These are phyloP conservation scores for Centroberyx gerrardi DNA, from an alignment of 2,797 vertebrate species.

Conservation along the genomic window DNA sequence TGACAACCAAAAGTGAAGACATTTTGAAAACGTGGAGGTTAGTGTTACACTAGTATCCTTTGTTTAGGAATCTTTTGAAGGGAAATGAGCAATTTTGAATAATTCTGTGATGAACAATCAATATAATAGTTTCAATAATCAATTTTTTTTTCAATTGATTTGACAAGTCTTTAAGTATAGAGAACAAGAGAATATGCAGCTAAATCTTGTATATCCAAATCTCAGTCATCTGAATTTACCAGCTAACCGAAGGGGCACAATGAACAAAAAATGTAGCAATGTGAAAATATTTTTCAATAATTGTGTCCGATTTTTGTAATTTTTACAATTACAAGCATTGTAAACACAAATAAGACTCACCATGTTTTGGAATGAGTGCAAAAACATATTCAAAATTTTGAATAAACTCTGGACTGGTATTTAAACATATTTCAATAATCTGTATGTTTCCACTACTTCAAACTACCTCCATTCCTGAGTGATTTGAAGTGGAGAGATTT, in stretches of 20 bases:
- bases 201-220: constrained; percentile 55
- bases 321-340: constrained; percentile 10
- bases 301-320: constrained; percentile 31
- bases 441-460: constrained; percentile 62
- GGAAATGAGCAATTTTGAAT: constrained; percentile 46
- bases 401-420: constrained; percentile 47
- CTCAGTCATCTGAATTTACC: constrained; percentile 56
- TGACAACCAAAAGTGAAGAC: constrained; percentile 76
- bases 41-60: constrained; percentile 56
- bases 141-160: constrained; percentile 65
- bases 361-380: neutral
- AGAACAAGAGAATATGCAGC: constrained; percentile 40
- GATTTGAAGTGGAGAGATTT: constrained; percentile 72
- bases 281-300: constrained; percentile 38
- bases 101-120: constrained; percentile 38
- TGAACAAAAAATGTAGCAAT: constrained; percentile 58
- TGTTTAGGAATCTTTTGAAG: constrained; percentile 56
- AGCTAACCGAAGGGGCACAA: constrained; percentile 57
- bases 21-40: constrained; percentile 71
- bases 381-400: constrained; percentile 15
- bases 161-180: constrained; percentile 53
- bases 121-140: constrained; percentile 27
- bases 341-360: neutral
- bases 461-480: constrained; percentile 63
- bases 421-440: constrained; percentile 50